phyloP scores from a whole-genome alignment of 2,797 vertebrate genomes.

The Pantherophis vulpinus region DNA sequence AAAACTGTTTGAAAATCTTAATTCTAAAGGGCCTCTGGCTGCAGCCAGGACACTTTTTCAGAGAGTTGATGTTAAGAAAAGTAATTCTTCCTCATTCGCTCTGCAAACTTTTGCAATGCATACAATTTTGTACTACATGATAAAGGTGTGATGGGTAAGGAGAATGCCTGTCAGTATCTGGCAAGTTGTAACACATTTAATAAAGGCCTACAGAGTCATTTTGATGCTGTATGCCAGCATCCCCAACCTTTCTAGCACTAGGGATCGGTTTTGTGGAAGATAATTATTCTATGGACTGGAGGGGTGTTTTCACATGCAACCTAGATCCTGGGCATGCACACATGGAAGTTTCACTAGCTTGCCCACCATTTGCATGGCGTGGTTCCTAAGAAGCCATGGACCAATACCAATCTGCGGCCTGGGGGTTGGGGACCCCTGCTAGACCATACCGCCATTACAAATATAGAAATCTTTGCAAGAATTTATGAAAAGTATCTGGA shows the following conservation, averaged over 20 bases:
- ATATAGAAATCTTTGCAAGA: not conserved
- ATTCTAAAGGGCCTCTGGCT: not conserved
- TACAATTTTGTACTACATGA: not conserved
- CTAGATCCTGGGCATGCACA: not conserved
- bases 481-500: not conserved
- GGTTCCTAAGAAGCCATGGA: not conserved
- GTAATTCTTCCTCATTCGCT: not conserved
- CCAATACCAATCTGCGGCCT: not conserved
- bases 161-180: not conserved
- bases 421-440: not conserved
- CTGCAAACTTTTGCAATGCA: not conserved
- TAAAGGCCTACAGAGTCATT: not conserved
- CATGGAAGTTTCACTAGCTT: not conserved
- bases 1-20: not conserved
- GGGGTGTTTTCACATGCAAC: not conserved
- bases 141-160: not conserved
- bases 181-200: not conserved
- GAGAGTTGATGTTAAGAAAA: not conserved
- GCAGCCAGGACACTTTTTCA: not conserved
- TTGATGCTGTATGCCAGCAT: not conserved
- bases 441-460: not conserved
- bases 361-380: not conserved
- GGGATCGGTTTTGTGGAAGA: too few relatives aligned
- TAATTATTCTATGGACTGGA: too few relatives aligned
- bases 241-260: not conserved